Evolutionary conservation across 2,113 vertebrate genomes (phyloP), one percentile per base, ranked within the genome.

Genomic region (Cyprinodon variegatus): DNA sequence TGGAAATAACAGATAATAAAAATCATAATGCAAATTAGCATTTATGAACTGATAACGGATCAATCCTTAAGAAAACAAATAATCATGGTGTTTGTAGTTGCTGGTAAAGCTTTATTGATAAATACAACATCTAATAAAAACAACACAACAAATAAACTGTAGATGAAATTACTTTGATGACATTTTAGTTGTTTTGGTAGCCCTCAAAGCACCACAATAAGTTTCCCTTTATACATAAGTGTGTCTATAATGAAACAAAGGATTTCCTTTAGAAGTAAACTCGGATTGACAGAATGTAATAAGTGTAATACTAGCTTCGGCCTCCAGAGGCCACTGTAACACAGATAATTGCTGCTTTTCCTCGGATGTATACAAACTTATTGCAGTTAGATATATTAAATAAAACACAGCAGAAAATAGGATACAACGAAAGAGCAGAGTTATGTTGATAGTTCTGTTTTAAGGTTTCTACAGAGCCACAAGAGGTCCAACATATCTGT

Each of bases 41-140:
- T 29, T 29, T 29, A 29, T 29, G 29, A 29, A 29, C 29, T 29
- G 29, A 29, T 29, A 29, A 29, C 1, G 29, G 43, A 57, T 57
- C 50, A 57, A 20, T n/a, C 20, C 0, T 20, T 1, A 20, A 57
- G 17, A 57, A 57, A 57, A 9, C 50, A 57, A 57, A 57, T 9
- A 57, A 20, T 57, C 20, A 57, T 6, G 8, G 5, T 50, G 15
- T 3, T 50, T 50, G 12, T 8, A 10, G 50, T 29, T 29, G 50
- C 7, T n/a, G 17, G 45, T 65, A 65, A 22, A 70, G 1, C 12
- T 82, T 87, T 77, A 87, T 69, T 84, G 71, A 69, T 71, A 65
- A 82, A 77, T 0, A 72, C 0, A 20, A 61, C 40, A 53, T 40
- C 20, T 65, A 46, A 57, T 39, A 14, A 37, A 60, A 40, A 76